Conservation (phyloP, 2,888 invertebrate species). For the Ichneumoninae sp. region DNA sequence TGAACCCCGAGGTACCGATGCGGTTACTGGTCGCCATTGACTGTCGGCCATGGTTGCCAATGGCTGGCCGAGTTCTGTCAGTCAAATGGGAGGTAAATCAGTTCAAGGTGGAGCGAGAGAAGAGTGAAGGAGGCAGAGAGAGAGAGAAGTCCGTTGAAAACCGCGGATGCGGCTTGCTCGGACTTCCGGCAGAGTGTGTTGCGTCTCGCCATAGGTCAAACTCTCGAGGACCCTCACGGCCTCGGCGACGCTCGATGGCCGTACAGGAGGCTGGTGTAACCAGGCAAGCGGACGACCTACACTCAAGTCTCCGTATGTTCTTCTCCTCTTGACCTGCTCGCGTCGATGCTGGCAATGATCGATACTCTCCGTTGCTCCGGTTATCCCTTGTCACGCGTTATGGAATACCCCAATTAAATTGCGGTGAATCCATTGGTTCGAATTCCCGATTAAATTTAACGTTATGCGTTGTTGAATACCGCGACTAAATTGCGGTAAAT, state of each 20-base stretch:
- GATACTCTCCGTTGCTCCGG: conserved; percentile 51
- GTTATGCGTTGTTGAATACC: background rate
- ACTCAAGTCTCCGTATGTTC: conserved; percentile 47
- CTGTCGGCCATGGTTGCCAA: background rate
- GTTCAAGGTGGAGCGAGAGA: background rate
- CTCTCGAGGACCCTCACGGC: conserved; percentile 60
- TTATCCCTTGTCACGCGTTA: conserved; percentile 26
- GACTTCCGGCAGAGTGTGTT: conserved; percentile 57
- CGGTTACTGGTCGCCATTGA: background rate
- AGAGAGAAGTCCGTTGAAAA: conserved; percentile 31
- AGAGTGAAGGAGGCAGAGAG: background rate
- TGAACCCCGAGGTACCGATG: conserved; percentile 16
- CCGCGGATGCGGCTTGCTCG: conserved; percentile 36
- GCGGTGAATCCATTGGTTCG: background rate
- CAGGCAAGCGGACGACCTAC: conserved; percentile 52
- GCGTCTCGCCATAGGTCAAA: conserved; percentile 57
- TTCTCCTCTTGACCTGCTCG: conserved; percentile 61
- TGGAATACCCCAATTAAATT: background rate
- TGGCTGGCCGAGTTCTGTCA: conserved; percentile 37
- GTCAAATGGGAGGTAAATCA: conserved; percentile 29
- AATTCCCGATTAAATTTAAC: background rate
- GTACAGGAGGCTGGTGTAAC: conserved; percentile 20
- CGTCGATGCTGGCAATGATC: conserved; percentile 58
- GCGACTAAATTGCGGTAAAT: background rate
- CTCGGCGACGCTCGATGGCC: conserved; percentile 8